Conservation (phyloP, 2,888 invertebrate genomes). For the Caenorhabditis angaria region DNA sequence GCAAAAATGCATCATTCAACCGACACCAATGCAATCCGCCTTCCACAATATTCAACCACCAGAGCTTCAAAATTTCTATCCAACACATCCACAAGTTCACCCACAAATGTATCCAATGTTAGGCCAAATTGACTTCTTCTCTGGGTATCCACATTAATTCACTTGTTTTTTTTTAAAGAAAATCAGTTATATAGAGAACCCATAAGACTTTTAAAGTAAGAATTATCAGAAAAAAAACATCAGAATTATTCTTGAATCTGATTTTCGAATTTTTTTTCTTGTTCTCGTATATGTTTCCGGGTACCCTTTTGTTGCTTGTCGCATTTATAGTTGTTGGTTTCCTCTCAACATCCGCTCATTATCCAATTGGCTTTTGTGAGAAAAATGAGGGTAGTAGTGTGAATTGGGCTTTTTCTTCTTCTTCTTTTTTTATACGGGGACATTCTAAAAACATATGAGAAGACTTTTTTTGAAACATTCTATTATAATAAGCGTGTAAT, state of each 20-base stretch:
- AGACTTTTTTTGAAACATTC: not conserved
- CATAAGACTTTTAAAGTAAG: no score
- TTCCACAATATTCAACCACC: conserved; percentile 9
- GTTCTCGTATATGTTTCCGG: not conserved
- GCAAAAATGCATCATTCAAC: not conserved
- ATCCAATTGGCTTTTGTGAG: conserved; percentile 7
- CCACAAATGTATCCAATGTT: conserved; percentile 9
- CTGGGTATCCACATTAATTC: not conserved
- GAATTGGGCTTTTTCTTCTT: not conserved
- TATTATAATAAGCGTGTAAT: not conserved
- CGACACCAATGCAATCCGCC: conserved; percentile 2
- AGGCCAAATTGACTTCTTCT: conserved; percentile 5
- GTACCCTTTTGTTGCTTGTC: not conserved
- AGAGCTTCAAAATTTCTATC: conserved; percentile 8
- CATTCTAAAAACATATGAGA: not conserved
- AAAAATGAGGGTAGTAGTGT: not conserved
- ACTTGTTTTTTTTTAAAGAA: not conserved
- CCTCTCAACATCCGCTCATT: conserved; percentile 12
- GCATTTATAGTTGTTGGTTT: conserved; percentile 6
- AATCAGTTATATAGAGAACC: not conserved
- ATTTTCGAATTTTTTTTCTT: no score
- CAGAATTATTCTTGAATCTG: no score
- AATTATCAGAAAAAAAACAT: no score
- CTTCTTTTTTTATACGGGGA: conserved; percentile 1
- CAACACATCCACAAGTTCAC: not conserved